Conservation (phyloP, 2,113 vertebrate species). For the Pseudolaguvia tuberculata region DNA sequence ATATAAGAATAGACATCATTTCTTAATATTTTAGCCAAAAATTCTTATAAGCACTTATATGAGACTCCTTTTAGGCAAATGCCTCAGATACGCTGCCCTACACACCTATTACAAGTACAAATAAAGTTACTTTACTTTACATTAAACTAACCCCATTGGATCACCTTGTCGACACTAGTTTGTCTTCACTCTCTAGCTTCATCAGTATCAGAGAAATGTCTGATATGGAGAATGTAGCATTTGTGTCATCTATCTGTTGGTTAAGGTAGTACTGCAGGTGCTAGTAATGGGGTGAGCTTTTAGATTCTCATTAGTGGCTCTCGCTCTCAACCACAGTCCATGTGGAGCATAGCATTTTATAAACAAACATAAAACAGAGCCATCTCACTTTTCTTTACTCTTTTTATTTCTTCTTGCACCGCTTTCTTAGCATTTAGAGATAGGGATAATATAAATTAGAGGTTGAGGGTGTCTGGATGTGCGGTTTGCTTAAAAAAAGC, state of each 20-base stretch:
- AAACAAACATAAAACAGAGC: constrained; percentile 46
- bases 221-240: neutral
- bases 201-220: neutral
- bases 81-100: neutral
- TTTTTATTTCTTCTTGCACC: constrained; percentile 65
- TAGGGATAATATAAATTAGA: constrained; percentile 75
- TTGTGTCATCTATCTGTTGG: neutral
- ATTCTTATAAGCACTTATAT: neutral
- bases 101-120: too few relatives aligned
- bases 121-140: neutral
- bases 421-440: constrained; percentile 65
- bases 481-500: constrained; percentile 52
- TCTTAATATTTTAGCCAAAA: neutral
- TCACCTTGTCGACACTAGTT: neutral
- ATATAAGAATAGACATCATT: neutral
- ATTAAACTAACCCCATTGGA: neutral
- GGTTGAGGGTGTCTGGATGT: constrained; percentile 62
- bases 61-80: neutral
- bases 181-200: neutral
- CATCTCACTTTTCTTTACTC: constrained; percentile 69
- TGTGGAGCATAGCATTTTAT: constrained; percentile 43
- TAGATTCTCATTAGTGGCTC: constrained; percentile 39
- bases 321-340: constrained; percentile 36
- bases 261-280: constrained; percentile 11
- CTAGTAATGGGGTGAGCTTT: neutral